Percentiles rank a stretch among this genome's conserved stretches.
Conservation (phyloP, 2,888 invertebrate genomes). For the Gymnosoma rotundatum region DNA sequence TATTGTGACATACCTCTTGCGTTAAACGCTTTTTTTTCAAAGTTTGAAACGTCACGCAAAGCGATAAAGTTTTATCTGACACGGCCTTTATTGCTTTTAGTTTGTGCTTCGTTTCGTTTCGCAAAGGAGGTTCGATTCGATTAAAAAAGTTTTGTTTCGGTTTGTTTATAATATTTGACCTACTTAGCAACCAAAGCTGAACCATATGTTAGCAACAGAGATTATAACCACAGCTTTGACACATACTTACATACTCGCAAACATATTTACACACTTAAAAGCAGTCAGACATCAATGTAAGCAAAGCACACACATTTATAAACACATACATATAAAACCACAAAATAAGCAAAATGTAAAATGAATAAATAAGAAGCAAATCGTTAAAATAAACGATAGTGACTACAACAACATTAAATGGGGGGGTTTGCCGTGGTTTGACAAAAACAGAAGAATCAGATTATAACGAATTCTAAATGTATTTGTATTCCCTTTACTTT, state of each 20-base stretch:
- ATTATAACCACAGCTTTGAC: conserved; percentile 59
- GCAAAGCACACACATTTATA: too few species aligned
- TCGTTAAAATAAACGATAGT: too few species aligned
- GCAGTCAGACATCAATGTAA: not conserved
- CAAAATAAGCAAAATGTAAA: not conserved
- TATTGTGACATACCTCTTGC: too few species aligned
- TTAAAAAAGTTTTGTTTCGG: conserved; percentile 65
- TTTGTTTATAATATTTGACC: conserved; percentile 78
- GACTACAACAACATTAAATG: too few species aligned
- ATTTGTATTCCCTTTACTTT: too few species aligned
- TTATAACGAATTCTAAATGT: too few species aligned
- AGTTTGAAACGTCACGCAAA: too few species aligned
- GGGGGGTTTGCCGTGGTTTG: too few species aligned
- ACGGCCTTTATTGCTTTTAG: not conserved
- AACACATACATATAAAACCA: not conserved
- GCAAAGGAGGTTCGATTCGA: conserved; percentile 72
- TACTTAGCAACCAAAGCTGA: conserved; percentile 83
- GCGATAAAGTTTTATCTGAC: too few species aligned
- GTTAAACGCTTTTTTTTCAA: too few species aligned
- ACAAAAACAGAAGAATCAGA: too few species aligned
- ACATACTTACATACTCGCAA: conserved; percentile 12
- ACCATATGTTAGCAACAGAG: conserved; percentile 77
- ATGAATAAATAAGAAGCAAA: not conserved
- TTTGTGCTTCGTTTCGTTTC: conserved; percentile 75
- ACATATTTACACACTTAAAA: not conserved